phyloP scores from a whole-genome alignment of 2,797 vertebrate species.

The Falco peregrinus region DNA sequence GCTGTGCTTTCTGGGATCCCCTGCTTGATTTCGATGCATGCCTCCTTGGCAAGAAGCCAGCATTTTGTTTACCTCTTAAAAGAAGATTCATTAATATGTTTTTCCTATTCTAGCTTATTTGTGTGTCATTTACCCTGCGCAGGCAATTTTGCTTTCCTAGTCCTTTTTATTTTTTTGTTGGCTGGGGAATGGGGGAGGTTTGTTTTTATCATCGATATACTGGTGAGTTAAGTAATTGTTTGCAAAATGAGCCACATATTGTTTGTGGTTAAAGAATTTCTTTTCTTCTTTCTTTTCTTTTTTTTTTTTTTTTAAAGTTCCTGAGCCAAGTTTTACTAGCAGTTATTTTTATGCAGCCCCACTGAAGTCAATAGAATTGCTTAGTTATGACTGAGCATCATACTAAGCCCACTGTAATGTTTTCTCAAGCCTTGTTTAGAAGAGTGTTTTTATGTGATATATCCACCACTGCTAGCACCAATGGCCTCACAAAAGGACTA shows the following conservation, averaged over 20 bases:
- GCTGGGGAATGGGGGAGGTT: not conserved
- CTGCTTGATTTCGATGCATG: not conserved
- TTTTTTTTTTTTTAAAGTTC: not conserved
- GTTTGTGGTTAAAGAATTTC: not conserved
- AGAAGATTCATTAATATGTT: slow-evolving; percentile 49
- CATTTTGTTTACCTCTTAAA: slow-evolving; percentile 41
- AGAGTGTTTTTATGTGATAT: not conserved
- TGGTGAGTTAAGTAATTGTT: slow-evolving; percentile 21
- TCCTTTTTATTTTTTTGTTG: not conserved
- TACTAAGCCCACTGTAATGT: not conserved
- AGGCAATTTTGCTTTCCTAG: slow-evolving; percentile 29
- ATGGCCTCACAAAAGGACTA: not conserved
- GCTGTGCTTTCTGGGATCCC: not conserved
- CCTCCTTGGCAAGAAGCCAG: slow-evolving; percentile 30
- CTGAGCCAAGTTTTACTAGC: not conserved
- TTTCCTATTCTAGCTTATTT: slow-evolving; percentile 28
- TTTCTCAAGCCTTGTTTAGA: not conserved
- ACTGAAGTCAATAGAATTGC: not conserved
- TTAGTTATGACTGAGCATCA: not conserved
- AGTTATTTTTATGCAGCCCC: not conserved
- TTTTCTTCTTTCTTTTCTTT: not conserved
- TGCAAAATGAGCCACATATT: not conserved
- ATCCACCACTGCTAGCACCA: not conserved
- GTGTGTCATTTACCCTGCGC: not conserved
- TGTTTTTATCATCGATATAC: slow-evolving; percentile 8